These are phyloP conservation scores for Plecturocebus donacophilus DNA, from an alignment of 2,113 vertebrate species.

Conservation along the genomic window DNA sequence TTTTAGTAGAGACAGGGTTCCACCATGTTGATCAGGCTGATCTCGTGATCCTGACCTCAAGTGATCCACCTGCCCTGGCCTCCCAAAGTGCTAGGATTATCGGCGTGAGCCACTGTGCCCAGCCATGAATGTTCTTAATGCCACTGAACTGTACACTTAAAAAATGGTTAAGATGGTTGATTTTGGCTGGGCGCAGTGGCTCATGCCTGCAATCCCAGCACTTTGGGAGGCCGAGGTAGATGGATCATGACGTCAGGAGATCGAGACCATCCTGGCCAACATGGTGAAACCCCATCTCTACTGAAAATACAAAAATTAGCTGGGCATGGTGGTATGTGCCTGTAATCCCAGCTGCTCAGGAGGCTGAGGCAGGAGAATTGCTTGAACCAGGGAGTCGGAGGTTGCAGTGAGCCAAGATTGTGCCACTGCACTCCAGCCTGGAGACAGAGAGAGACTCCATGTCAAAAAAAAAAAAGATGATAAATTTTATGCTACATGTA, in stretches of 20 bases:
- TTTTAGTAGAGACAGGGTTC: no score
- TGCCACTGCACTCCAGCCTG: background rate
- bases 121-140: background rate
- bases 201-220: background rate
- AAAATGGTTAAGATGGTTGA: background rate
- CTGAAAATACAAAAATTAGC: background rate
- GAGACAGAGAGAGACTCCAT: background rate
- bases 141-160: background rate
- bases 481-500: background rate
- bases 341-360: background rate
- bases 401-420: background rate
- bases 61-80: no score
- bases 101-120: no score
- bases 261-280: no score
- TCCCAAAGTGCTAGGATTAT: no score
- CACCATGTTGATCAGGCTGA: no score
- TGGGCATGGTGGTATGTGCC: no score
- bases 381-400: background rate
- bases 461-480: background rate
- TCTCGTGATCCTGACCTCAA: no score
- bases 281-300: no score
- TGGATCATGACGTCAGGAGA: background rate
- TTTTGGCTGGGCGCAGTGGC: rapidly evolving
- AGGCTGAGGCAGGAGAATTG: background rate
- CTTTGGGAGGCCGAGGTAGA: background rate